These are phyloP conservation scores for Leptatherina wallacei DNA, from an alignment of 2,797 vertebrate genomes.

Conservation along the genomic window DNA sequence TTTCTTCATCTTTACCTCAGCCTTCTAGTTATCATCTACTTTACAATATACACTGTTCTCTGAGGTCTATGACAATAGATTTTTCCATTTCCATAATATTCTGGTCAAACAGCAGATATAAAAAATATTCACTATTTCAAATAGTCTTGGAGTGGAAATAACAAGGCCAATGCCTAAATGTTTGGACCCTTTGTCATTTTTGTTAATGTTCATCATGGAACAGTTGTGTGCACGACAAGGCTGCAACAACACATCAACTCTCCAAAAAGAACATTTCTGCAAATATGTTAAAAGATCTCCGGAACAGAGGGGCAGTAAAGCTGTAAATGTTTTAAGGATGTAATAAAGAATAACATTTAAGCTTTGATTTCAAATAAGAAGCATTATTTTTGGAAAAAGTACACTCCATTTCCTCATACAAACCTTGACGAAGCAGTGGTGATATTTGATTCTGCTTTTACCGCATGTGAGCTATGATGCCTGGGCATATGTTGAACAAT, in stretches of 20 bases:
- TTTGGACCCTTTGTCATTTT: too few relatives aligned
- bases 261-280: too few relatives aligned
- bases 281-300: too few relatives aligned
- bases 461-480: not conserved
- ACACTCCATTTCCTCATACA: not conserved
- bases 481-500: not conserved
- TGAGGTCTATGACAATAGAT: too few relatives aligned
- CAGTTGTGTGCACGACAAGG: not conserved
- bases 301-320: not conserved
- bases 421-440: not conserved
- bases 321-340: not conserved
- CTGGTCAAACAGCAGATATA: too few relatives aligned
- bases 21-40: not conserved
- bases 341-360: not conserved
- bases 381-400: not conserved
- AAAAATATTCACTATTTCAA: not conserved
- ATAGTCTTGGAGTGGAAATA: not conserved
- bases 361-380: not conserved
- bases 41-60: too few relatives aligned
- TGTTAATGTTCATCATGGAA: too few relatives aligned
- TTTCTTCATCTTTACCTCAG: conserved; percentile 10
- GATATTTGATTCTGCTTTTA: not conserved
- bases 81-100: too few relatives aligned
- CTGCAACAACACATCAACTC: not conserved
- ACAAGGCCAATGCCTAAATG: too few relatives aligned